Evolutionary conservation across 2,797 vertebrate genomes (phyloP).

Genomic region (Mus caroli): DNA sequence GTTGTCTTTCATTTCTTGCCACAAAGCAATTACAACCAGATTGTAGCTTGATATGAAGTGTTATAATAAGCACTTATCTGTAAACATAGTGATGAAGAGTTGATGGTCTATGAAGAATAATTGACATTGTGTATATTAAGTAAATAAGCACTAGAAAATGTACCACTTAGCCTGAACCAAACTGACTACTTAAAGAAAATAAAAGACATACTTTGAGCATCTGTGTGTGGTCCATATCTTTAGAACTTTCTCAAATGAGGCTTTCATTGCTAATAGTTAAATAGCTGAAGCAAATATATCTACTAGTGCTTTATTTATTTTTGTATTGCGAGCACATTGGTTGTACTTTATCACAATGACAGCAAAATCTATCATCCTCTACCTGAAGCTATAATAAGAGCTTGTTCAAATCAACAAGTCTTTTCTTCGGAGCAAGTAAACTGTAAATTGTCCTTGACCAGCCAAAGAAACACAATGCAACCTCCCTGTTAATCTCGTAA

Average conservation of each 20-base stretch:
- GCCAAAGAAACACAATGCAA: slow-evolving; percentile 87
- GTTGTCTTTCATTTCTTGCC: background rate
- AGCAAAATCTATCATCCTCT: slow-evolving; percentile 88
- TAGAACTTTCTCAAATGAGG: slow-evolving; percentile 39
- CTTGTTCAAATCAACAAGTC: slow-evolving; percentile 88
- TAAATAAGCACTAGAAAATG: background rate
- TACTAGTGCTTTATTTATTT: slow-evolving; percentile 88
- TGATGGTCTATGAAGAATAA: background rate
- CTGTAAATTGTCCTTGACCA: slow-evolving; percentile 89
- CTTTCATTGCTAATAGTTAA: slow-evolving; percentile 77
- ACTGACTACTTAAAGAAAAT: background rate
- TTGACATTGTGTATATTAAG: background rate
- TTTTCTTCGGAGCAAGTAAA: slow-evolving; percentile 87
- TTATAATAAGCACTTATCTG: background rate
- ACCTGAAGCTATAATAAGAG: slow-evolving; percentile 86
- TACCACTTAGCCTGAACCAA: background rate
- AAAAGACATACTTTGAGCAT: accelerated
- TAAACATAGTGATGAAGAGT: background rate
- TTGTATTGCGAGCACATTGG: slow-evolving; percentile 64
- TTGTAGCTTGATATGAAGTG: background rate
- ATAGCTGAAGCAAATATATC: slow-evolving; percentile 80
- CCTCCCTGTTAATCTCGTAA: slow-evolving; percentile 86
- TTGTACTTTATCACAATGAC: slow-evolving; percentile 86
- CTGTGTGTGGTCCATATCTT: background rate
- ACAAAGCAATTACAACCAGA: background rate